Evolutionary conservation across 2,888 invertebrate species (phyloP).

Genomic region (Rosalia funebris): DNA sequence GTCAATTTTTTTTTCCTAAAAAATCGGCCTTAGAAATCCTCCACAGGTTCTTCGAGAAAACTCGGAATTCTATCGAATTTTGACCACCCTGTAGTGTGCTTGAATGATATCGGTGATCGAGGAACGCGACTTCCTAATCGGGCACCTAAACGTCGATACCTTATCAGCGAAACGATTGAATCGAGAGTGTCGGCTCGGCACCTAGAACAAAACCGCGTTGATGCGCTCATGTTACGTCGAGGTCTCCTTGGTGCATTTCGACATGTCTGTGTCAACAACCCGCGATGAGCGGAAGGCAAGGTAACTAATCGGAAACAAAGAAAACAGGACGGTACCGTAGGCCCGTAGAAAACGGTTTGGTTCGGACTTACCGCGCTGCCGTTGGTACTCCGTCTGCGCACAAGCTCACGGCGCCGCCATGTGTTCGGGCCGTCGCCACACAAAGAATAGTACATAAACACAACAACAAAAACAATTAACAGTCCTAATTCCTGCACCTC

Average conservation of each 20-base stretch:
- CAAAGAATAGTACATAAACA: slow-evolving; percentile 50
- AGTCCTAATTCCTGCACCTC: slow-evolving; percentile 22
- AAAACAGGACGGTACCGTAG: slow-evolving; percentile 42
- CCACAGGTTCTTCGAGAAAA: no score
- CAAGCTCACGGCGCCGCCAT: slow-evolving; percentile 62
- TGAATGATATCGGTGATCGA: no score
- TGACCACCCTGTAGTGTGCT: no score
- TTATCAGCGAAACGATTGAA: no score
- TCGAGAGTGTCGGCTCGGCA: no score
- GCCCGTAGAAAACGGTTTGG: slow-evolving; percentile 35
- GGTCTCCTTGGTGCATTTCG: slow-evolving; percentile 35
- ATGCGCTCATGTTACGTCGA: slow-evolving; percentile 8
- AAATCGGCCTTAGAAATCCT: no score
- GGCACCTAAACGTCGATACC: no score
- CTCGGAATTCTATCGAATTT: no score
- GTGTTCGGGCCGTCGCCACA: slow-evolving; percentile 57
- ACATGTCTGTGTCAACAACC: slow-evolving; percentile 48
- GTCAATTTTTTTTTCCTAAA: no score
- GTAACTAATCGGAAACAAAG: slow-evolving; percentile 46
- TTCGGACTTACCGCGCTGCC: slow-evolving; percentile 31
- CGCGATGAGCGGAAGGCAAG: slow-evolving; percentile 42
- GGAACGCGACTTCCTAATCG: no score
- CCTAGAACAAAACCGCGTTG: no score
- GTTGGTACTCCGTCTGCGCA: slow-evolving; percentile 48
- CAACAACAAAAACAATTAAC: slow-evolving; percentile 34